Evolutionary conservation across 2,888 invertebrate genomes (phyloP).

Genomic region (Galerucella pusilla): DNA sequence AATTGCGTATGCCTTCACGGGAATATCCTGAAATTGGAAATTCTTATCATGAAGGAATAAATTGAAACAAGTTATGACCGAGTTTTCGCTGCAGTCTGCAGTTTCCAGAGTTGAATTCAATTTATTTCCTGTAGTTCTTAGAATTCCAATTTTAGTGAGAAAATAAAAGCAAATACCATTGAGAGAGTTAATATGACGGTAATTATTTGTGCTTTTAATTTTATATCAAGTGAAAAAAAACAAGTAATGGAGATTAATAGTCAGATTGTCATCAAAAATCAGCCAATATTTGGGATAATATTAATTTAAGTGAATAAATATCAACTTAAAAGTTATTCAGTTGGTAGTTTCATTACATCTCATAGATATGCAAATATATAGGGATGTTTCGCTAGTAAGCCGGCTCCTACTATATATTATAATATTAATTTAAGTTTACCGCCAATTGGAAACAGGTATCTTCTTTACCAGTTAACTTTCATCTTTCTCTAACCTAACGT

Average conservation of each 20-base stretch:
- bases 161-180: not conserved
- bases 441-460: no score
- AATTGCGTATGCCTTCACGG: slow-evolving; percentile 33
- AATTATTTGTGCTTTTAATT: not conserved
- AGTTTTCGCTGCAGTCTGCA: slow-evolving; percentile 18
- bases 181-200: not conserved
- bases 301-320: no score
- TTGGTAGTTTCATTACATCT: no score
- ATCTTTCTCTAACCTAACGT: no score
- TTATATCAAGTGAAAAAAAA: not conserved
- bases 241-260: not conserved
- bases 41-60: slow-evolving; percentile 37
- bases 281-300: no score
- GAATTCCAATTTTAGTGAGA: slow-evolving; percentile 1
- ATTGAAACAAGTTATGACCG: slow-evolving; percentile 32
- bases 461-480: no score
- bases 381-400: no score
- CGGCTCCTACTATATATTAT: no score
- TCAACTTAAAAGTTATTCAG: no score
- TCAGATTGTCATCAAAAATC: not conserved
- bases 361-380: no score
- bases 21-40: slow-evolving; percentile 36
- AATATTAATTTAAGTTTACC: no score
- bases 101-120: slow-evolving; percentile 5
- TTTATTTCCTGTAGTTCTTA: slow-evolving; percentile 12